A percentile compares a stretch with the other conserved stretches of the same genome.
These are phyloP conservation scores for Parazoanthus swiftii DNA, from an alignment of 92 coral and sea anemone genomes.

Conservation along the genomic window DNA sequence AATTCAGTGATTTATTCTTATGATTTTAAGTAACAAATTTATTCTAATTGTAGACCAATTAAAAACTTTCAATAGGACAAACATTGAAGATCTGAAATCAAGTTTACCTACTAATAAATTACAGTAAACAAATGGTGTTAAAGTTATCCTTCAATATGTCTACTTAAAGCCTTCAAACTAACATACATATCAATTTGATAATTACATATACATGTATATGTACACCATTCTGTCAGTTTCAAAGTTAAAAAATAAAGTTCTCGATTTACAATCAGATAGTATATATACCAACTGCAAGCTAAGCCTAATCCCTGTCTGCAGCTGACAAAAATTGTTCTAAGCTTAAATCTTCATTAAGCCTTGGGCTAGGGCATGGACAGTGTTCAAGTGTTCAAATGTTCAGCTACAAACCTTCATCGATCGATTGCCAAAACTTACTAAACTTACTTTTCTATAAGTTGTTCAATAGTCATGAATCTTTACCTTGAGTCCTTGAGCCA, in stretches of 20 bases:
- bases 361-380: background rate
- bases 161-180: background rate
- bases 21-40: no score
- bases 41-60: no score
- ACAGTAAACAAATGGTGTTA: no score
- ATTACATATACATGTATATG: no score
- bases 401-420: background rate
- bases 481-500: slow-evolving; percentile 32
- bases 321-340: background rate
- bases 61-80: no score
- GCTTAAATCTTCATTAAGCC: background rate
- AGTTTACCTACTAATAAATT: no score
- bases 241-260: background rate
- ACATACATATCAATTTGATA: no score
- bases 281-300: no score
- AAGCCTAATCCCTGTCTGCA: background rate
- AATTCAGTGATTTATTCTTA: no score
- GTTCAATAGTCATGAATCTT: background rate
- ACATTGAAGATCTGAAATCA: no score
- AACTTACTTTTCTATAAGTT: background rate
- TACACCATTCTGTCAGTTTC: background rate
- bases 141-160: background rate
- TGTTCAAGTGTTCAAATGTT: background rate
- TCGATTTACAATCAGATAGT: background rate
- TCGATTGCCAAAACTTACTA: background rate